Evolutionary conservation across 1,140 invertebrate genomes (phyloP).

Genomic region (Zophobas atratus): DNA sequence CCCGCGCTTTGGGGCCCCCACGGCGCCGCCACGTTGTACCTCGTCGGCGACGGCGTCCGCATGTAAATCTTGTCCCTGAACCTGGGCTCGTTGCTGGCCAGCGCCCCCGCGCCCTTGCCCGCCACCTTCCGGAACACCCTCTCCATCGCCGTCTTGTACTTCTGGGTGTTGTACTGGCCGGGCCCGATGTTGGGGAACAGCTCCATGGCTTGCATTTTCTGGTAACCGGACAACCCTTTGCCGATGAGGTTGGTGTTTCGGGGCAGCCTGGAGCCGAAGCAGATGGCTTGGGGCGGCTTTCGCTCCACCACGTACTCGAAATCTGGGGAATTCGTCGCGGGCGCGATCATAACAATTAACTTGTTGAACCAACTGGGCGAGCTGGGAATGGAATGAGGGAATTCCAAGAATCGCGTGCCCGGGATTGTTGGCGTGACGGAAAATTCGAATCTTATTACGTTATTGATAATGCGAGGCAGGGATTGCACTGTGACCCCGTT

Average conservation of each 20-base stretch:
- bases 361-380: not conserved
- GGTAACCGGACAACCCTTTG: slow-evolving; percentile 56
- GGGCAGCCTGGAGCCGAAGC: slow-evolving; percentile 57
- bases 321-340: slow-evolving; percentile 44
- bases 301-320: slow-evolving; percentile 61
- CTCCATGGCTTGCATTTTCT: slow-evolving; percentile 54
- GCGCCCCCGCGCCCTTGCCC: slow-evolving; percentile 50
- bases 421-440: slow-evolving; percentile 14
- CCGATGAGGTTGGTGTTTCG: slow-evolving; percentile 58
- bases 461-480: slow-evolving; percentile 25
- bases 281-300: slow-evolving; percentile 50
- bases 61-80: slow-evolving; percentile 54
- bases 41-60: slow-evolving; percentile 57
- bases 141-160: slow-evolving; percentile 9
- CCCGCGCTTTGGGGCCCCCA: slow-evolving; percentile 6
- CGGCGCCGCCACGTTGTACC: slow-evolving; percentile 48
- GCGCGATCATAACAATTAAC: not conserved
- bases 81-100: slow-evolving; percentile 55
- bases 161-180: slow-evolving; percentile 53
- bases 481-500: slow-evolving; percentile 8
- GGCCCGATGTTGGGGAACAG: slow-evolving; percentile 47
- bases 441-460: slow-evolving; percentile 31
- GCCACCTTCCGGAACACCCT: slow-evolving; percentile 43
- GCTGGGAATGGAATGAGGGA: slow-evolving; percentile 6
- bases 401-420: not conserved